Conservation (phyloP, 2,113 vertebrate species). For the Triplophysa tibetana region DNA sequence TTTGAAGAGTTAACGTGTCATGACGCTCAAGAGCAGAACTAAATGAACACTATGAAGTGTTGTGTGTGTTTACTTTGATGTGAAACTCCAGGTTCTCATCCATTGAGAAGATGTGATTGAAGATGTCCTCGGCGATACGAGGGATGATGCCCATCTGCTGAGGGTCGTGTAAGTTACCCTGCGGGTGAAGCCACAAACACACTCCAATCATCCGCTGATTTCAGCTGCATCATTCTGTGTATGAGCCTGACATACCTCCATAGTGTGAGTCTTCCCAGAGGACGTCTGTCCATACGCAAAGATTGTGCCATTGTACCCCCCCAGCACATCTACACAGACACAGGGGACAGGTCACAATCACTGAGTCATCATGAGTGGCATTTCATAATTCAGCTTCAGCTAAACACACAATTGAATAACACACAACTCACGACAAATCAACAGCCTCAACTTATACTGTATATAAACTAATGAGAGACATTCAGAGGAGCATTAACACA, state of each 20-base stretch:
- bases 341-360: background rate
- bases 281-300: conserved; percentile 94
- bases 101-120: conserved; percentile 95
- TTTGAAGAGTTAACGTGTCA: background rate
- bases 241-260: conserved; percentile 81
- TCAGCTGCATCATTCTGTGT: background rate
- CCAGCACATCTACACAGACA: conserved; percentile 82
- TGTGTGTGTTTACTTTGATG: conserved; percentile 79
- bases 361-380: background rate
- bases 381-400: too few species aligned
- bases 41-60: too few species aligned
- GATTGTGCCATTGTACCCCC: conserved; percentile 92
- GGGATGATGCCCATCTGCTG: conserved; percentile 96
- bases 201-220: background rate
- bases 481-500: too few species aligned
- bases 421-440: too few species aligned
- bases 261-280: conserved; percentile 95
- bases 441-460: too few species aligned
- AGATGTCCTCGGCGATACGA: conserved; percentile 91
- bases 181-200: background rate
- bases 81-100: conserved; percentile 96
- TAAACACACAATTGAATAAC: too few species aligned
- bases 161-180: conserved; percentile 90
- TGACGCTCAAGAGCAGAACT: too few species aligned
- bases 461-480: too few species aligned